Base-by-base conservation (phyloP, 1,140 invertebrate genomes). In the Drosophila murphyi region DNA sequence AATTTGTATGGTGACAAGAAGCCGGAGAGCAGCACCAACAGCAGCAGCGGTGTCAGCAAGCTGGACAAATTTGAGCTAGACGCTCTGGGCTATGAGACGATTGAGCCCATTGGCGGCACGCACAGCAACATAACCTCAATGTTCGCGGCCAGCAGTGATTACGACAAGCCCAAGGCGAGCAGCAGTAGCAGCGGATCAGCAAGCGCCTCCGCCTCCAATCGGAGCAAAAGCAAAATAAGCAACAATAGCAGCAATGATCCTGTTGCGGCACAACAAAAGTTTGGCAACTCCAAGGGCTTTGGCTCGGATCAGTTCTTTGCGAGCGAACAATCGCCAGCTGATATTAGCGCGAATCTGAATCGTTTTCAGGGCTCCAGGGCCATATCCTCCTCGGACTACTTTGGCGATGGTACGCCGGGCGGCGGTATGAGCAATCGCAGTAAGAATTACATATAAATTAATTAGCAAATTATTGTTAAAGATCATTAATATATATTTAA, bases 271-370 rank as follows among this genome's bases (percentile, higher is more conserved):
- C 97, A 98, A 88, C 97, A 97, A 91, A 99, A 99, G 93, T 99
- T 99, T 93, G 98, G 97, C 29, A 96, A 96, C 87, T 98, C 98
- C 4, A 99, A 99, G 93, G 96, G 98, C 2, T 99, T 99, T 81
- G 99, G 98, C 65, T 99, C 98, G 0, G 97, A 98, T 91, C 98
- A 99, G 93, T 99, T 96, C 93, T 99, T 99, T 92, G 96, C 95
- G 3, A 96, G 97, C 73, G 94, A 94, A 76, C 92, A 94, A 20
- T 93, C 92, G 2, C 48, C 86, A 6, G 54, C 73, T 28, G 91
- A 92, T 57, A 50, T 81, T 3, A 82, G 76, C 35, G 67, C 82
- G 32, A 91, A 87, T 78, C 73, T 92, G 77, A 92, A 80, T 65
- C 94, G 95, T 55, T 99, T 98, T 93, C 96, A 98, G 93, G 98